Base-by-base conservation (phyloP, 2,797 vertebrate genomes). In the Spatula versicolor region DNA sequence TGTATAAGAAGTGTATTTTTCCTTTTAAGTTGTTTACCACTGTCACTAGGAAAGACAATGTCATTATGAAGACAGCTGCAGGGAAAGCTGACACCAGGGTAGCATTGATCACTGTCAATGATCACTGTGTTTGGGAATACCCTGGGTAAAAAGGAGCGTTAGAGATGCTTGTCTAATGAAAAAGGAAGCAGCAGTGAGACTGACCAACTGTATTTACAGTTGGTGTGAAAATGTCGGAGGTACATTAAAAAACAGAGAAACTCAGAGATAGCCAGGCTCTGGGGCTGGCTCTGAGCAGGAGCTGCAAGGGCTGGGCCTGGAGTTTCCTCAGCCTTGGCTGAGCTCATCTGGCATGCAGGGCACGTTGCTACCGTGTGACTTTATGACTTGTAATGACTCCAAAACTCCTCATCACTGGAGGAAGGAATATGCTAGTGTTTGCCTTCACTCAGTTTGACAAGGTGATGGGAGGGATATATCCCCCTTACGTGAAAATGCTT, bases 331-430 rank as follows among this genome's bases (percentile, higher is more conserved):
- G 96, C 92, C 71, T 77, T 87, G 84, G 50, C 90, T 86, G 86
- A 73, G 63, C 90, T 96, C 90, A 97, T 96, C 86, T 89, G 14
- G 20, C 88, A 96, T 96, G 96, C 91, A 86, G 48, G 73, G 95
- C 85, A 71, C 86, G 59, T 62, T 46, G 92, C 95, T 92, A 23
- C 80, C 82, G 77, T 91, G 77, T 89, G 94, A 95, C 96, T 97
- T 85, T 81, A 81, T 93, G 97, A 96, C 97, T 98, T 97, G 96
- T 97, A 97, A 97, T 97, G 97, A 95, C 94, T 96, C 85, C 9
- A 0, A 91, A 91, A 97, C 95, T 94, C 91, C 95, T 97, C 93
- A 76, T 96, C 88, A 58, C 96, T 93, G 88, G 87, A 95, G 95
- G 52, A 97, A 96, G 95, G 92, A 96, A 91, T 95, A 84, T 73